Base-by-base conservation (phyloP, 2,888 invertebrate genomes). In the Calameuta filiformis region DNA sequence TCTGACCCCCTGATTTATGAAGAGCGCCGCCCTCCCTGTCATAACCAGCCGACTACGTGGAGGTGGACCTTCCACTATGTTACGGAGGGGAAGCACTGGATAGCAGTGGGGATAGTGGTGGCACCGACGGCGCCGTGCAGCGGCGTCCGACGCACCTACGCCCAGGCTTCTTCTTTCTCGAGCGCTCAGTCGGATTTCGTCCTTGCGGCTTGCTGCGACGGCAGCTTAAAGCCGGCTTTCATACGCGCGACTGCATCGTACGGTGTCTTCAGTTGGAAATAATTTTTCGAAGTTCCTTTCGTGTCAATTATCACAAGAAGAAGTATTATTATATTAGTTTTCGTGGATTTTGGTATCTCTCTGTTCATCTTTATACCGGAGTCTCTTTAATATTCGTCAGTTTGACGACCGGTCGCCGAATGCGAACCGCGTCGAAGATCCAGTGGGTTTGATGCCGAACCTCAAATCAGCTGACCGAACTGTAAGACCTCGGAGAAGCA, bases 21-120 rank as follows among this genome's bases (percentile, higher is more conserved):
- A 90, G 88, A 89, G 91, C 88, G 86, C 89, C 91, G 91, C 91
- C 91, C 89, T 87, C 88, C 86, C 87, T 91, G 91, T 91, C 91
- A 91, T 91, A 91, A 91, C 87, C 88, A 91, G 91, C 87, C 88
- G 82, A 80, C 79, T 79, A 77, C 71, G 56, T 73, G 34, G 76
- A 71, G 77, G 35, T 71, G 76, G 77, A 33, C 23, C 73, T 73
- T 31, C 31, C 73, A 34, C 73, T 30, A 33, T 30, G 33, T 69
- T 75, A 74, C 77, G 79, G 79, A 75, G 77, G 81, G 77, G 75
- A 78, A 75, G 73, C 79, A 76, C 78, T 33, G 68, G 76, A 73
- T 35, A 68, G 75, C n/a, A 69, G 77, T 34, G 68, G 30, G 75
- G 68, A 40, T 31, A 37, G 68, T n/a, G 56, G 75, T 71, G n/a